phyloP scores from a whole-genome alignment of 2,113 vertebrate genomes.

The Gila orcuttii region DNA sequence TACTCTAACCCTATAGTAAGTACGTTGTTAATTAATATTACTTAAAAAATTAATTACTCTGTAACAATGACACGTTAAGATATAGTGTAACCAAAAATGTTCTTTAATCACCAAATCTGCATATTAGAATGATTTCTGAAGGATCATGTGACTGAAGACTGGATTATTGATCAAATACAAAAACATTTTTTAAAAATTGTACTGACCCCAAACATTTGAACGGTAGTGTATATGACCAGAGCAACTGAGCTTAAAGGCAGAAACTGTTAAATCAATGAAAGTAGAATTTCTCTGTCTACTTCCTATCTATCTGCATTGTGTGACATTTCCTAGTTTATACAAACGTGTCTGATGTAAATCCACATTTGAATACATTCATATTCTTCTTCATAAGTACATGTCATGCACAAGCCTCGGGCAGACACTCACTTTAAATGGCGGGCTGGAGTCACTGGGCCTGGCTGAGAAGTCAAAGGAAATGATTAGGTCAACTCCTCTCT shows the following conservation, averaged over 20 bases:
- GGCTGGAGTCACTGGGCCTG: constrained; percentile 93
- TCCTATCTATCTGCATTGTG: background rate
- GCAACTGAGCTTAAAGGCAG: background rate
- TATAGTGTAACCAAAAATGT: too few species aligned
- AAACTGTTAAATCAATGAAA: background rate
- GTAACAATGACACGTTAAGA: too few species aligned
- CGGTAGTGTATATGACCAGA: background rate
- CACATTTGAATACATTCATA: constrained; percentile 1
- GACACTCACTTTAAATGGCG: constrained; percentile 90
- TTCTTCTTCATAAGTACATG: background rate
- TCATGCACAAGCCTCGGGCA: background rate
- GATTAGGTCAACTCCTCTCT: constrained; percentile 90
- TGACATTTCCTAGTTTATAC: background rate
- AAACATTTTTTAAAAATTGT: too few species aligned
- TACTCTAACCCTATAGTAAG: too few species aligned
- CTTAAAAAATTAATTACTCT: too few species aligned
- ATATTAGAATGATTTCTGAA: background rate
- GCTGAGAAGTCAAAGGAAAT: constrained; percentile 98
- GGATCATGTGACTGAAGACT: background rate
- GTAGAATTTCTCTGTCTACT: background rate
- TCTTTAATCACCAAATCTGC: background rate
- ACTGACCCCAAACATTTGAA: too few species aligned
- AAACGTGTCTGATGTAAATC: background rate
- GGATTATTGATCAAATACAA: too few species aligned
- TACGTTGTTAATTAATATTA: too few species aligned